Conservation (phyloP, 1,140 invertebrate species). For the Brachionus plicatilis region DNA sequence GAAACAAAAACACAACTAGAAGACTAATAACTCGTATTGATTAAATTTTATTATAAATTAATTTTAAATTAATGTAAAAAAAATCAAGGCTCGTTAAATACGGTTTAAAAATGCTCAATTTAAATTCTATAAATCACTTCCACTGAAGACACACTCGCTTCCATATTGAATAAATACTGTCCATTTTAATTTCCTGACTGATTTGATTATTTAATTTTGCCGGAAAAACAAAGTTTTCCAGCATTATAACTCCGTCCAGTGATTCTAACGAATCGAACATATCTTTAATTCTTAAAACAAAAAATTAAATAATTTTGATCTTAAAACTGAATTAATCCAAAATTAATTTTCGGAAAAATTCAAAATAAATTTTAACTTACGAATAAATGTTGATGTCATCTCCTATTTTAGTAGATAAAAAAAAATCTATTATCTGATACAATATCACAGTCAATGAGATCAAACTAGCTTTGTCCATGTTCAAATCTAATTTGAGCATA, state of each 20-base stretch:
- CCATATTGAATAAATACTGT: not conserved
- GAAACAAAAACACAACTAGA: not conserved
- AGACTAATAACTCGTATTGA: not conserved
- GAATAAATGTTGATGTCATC: not conserved
- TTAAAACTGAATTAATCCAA: not conserved
- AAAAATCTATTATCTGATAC: not conserved
- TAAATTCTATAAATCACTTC: not conserved
- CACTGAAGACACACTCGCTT: not conserved
- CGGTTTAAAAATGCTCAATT: not conserved
- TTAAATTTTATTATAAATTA: conserved; percentile 6
- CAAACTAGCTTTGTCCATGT: not conserved
- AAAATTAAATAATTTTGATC: not conserved
- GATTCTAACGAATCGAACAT: not conserved
- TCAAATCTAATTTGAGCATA: not conserved
- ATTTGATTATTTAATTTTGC: not conserved
- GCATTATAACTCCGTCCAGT: not conserved
- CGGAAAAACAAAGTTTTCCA: not conserved
- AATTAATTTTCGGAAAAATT: not conserved
- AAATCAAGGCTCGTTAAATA: not conserved
- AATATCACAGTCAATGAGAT: not conserved
- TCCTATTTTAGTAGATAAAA: not conserved
- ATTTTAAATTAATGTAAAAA: not conserved
- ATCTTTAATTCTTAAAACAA: not conserved
- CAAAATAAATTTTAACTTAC: not conserved
- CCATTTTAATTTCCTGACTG: not conserved